Evolutionary conservation across 2,113 vertebrate species (phyloP).

Genomic region (Sebastes schlegelii): DNA sequence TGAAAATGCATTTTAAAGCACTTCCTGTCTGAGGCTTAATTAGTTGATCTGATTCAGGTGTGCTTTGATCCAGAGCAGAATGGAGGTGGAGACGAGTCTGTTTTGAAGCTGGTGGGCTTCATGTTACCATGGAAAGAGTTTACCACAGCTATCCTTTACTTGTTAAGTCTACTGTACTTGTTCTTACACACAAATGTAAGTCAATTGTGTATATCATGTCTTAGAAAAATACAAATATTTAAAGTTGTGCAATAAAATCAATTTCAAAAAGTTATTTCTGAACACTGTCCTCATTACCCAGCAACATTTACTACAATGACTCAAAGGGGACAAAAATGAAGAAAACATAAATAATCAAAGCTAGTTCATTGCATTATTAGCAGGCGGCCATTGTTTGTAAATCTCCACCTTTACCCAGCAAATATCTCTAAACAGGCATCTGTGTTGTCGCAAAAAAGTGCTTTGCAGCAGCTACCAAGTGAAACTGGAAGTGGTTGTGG

Average conservation of each 20-base stretch:
- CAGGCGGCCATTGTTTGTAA: background rate
- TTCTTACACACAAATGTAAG: conserved; percentile 56
- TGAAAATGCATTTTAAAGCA: background rate
- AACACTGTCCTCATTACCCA: background rate
- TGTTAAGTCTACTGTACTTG: conserved; percentile 60
- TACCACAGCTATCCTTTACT: conserved; percentile 14
- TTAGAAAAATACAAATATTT: conserved; percentile 30
- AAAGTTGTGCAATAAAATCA: conserved; percentile 73
- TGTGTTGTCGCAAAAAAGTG: background rate
- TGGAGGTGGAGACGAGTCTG: background rate
- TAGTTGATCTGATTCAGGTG: conserved; percentile 31
- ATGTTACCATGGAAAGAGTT: conserved; percentile 22
- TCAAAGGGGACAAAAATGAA: background rate
- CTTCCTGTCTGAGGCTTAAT: conserved; percentile 9
- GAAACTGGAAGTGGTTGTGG: background rate
- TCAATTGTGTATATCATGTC: conserved; percentile 37
- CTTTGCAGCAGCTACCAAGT: background rate
- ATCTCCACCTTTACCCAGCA: background rate
- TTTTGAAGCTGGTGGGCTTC: conserved; percentile 8
- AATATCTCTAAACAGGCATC: background rate
- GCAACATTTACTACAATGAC: background rate
- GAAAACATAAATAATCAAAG: background rate
- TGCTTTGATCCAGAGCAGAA: conserved; percentile 4
- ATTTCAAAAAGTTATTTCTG: conserved; percentile 1
- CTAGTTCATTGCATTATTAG: background rate